Base-by-base conservation (phyloP, 1,140 invertebrate genomes). In the Drosophila melanogaster region DNA sequence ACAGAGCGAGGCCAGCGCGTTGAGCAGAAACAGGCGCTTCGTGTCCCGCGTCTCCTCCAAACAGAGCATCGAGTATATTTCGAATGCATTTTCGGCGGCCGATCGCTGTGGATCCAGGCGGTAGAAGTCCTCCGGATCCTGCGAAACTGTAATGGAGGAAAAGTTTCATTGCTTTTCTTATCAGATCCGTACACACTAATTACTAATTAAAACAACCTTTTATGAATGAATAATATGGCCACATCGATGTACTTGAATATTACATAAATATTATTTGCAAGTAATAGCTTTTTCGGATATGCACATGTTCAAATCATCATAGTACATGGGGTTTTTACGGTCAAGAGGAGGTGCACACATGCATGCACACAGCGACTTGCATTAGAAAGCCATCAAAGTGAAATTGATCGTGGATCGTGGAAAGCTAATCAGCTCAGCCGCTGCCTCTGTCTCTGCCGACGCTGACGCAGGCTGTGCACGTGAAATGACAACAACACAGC, bases 111-210 rank as follows among this genome's bases (percentile, higher is more conserved):
- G 74, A 64, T 92, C 91, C 71, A 92, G 79, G 1, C 81, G 81
- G 62, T 91, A 92, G 57, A 79, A 87, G 49, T 92, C 91, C 59
- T 92, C 90, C 0, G 91, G 85, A 62, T 91, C 87, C 70, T 91
- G 86, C 1, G 91, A 89, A 75, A 79, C 91, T 92, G 56, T 3
- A 71, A 41, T 2, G 0, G 19, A 37, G 10, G 17, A 12, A 17
- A 14, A 38, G 37, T 14, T 38, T 38, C 7, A 30, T 22, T 22
- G 2, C 0, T 0, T 2, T 3, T 22, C 19, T 22, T 22, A 22
- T 3, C 1, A 30, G 8, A 10, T 30, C 30, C 7, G 2, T 30
- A 26, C 7, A 6, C 26, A 19, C 1, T 26, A 1, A 30, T 30
- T 3, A 30, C 30, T 30, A 30, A 30, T 3, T 0, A 30, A 30